Evolutionary conservation across 2,888 invertebrate genomes (phyloP).

Genomic region (Pheosia tremula): DNA sequence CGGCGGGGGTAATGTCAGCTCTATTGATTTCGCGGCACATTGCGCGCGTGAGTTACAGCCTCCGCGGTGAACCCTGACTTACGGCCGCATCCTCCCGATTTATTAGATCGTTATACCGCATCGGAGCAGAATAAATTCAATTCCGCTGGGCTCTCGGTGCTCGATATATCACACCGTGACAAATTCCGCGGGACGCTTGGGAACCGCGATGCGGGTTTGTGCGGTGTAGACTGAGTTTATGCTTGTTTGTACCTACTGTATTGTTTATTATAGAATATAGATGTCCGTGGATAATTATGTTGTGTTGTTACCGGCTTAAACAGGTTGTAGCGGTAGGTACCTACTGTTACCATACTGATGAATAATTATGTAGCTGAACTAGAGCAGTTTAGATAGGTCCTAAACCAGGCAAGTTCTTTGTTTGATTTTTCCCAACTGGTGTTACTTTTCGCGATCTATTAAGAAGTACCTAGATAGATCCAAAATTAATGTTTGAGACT

Average conservation of each 20-base stretch:
- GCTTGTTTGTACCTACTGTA: slow-evolving; percentile 16
- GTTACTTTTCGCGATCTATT: too few species aligned
- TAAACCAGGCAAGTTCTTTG: too few species aligned
- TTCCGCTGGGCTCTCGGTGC: slow-evolving; percentile 58
- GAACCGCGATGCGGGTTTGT: slow-evolving; percentile 64
- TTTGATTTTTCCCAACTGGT: too few species aligned
- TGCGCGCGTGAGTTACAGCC: slow-evolving; percentile 73
- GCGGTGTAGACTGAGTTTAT: slow-evolving; percentile 47
- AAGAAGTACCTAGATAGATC: background rate
- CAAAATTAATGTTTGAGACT: background rate
- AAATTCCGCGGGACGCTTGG: slow-evolving; percentile 47
- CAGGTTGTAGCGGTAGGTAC: too few species aligned
- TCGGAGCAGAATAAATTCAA: slow-evolving; percentile 75
- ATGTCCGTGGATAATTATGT: background rate
- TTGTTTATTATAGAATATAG: background rate
- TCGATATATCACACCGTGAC: slow-evolving; percentile 70
- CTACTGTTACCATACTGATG: too few species aligned
- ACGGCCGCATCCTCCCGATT: slow-evolving; percentile 71
- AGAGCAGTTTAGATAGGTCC: too few species aligned
- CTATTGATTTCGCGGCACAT: slow-evolving; percentile 83
- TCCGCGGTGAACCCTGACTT: slow-evolving; percentile 73
- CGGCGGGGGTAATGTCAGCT: slow-evolving; percentile 52
- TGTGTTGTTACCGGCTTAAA: background rate
- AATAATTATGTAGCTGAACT: too few species aligned
- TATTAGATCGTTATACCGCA: slow-evolving; percentile 77